Conservation (phyloP, 2,888 invertebrate genomes). For the Drosophila buzzatii region DNA sequence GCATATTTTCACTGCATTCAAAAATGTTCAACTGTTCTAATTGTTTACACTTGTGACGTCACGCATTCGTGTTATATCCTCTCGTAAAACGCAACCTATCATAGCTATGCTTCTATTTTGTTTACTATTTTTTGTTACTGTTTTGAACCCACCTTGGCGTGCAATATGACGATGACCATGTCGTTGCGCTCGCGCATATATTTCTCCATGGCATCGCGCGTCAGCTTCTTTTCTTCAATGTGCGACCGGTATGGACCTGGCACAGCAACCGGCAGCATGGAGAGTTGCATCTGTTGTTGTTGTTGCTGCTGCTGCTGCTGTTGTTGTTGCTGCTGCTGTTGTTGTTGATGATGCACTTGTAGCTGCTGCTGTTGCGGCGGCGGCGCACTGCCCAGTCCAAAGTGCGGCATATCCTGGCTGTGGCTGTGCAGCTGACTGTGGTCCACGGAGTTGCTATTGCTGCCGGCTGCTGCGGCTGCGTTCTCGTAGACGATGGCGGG, state of each 20-base stretch:
- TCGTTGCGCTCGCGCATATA: constrained; percentile 97
- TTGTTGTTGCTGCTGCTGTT: constrained; percentile 56
- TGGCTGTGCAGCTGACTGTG: constrained; percentile 64
- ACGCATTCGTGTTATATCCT: constrained; percentile 6
- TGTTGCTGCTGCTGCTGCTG: constrained; percentile 75
- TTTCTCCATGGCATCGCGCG: constrained; percentile 92
- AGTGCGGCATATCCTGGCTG: constrained; percentile 84
- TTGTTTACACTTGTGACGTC: constrained; percentile 25
- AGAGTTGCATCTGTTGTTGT: constrained; percentile 81
- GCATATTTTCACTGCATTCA: background rate
- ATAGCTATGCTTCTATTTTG: background rate
- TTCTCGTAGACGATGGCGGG: constrained; percentile 73
- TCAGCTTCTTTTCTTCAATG: constrained; percentile 89
- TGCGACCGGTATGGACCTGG: constrained; percentile 82
- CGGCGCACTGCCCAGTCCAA: constrained; percentile 85
- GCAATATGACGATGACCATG: constrained; percentile 98
- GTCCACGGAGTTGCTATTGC: constrained; percentile 57
- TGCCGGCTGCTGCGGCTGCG: constrained; percentile 62
- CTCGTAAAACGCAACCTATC: constrained; percentile 2
- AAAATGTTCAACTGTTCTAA: background rate
- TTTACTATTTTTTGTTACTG: background rate
- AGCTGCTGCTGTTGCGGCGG: constrained; percentile 61
- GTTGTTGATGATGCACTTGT: constrained; percentile 72
- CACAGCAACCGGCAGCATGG: constrained; percentile 80
- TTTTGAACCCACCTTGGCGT: constrained; percentile 90